phyloP scores from a whole-genome alignment of 2,888 invertebrate genomes.

The Camponotus fellah region DNA sequence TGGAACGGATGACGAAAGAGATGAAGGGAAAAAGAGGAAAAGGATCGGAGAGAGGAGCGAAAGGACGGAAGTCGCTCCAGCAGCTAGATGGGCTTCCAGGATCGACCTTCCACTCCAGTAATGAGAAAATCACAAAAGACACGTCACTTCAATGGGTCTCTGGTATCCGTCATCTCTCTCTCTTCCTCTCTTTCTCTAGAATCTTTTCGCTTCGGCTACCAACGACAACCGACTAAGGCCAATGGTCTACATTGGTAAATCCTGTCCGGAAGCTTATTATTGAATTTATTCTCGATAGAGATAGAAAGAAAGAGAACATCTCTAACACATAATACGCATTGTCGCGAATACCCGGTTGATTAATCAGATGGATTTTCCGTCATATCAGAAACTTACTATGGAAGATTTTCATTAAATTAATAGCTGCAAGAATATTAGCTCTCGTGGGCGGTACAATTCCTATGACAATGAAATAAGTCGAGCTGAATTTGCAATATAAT shows the following conservation, averaged over 20 bases:
- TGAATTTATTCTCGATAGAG: constrained; percentile 32
- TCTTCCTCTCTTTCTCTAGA: constrained; percentile 47
- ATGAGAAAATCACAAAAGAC: constrained; percentile 78
- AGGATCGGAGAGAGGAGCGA: constrained; percentile 41
- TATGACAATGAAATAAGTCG: background rate
- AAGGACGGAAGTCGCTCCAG: constrained; percentile 9
- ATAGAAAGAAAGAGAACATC: background rate
- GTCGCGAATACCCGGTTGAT: constrained; percentile 23
- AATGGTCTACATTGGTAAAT: constrained; percentile 58
- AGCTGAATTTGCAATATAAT: background rate
- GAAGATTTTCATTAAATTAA: background rate
- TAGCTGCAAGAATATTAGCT: background rate
- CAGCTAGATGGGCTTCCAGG: constrained; percentile 59
- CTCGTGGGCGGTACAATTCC: background rate
- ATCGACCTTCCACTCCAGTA: constrained; percentile 72
- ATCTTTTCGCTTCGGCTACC: constrained; percentile 35
- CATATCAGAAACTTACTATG: background rate
- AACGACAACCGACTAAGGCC: constrained; percentile 60
- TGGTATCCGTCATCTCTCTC: constrained; percentile 49
- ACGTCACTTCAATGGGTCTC: constrained; percentile 66
- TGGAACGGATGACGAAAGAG: constrained; percentile 21
- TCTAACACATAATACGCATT: constrained; percentile 36
- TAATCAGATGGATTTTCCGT: background rate
- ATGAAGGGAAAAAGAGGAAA: constrained; percentile 43
- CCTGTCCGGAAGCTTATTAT: constrained; percentile 70